Percentiles rank a stretch among this genome's conserved stretches.
Evolutionary conservation across 1,140 invertebrate species (phyloP).

Genomic region (Pomacea maculata): DNA sequence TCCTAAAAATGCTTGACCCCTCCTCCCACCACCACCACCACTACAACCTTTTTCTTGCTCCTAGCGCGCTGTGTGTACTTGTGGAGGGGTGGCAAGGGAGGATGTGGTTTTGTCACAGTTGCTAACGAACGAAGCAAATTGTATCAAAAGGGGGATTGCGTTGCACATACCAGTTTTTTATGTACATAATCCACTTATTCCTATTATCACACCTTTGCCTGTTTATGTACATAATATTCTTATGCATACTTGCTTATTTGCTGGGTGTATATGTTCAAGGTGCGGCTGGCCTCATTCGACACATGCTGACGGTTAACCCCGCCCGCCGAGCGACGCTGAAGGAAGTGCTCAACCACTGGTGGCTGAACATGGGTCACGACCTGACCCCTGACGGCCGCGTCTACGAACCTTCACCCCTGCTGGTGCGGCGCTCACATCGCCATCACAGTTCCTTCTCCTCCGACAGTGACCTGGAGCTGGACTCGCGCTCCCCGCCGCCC

Average conservation of each 20-base stretch:
- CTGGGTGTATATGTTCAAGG: conserved; percentile 67
- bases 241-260: conserved; percentile 9
- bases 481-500: conserved; percentile 24
- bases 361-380: conserved; percentile 87
- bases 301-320: conserved; percentile 93
- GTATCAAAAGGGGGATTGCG: neutral
- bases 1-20: too few relatives aligned
- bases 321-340: conserved; percentile 88
- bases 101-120: too few relatives aligned
- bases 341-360: conserved; percentile 93
- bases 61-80: too few relatives aligned
- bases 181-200: neutral
- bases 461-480: conserved; percentile 44
- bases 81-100: too few relatives aligned
- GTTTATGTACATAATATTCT: neutral
- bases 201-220: neutral
- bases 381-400: conserved; percentile 79
- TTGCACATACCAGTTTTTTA: neutral
- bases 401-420: conserved; percentile 31
- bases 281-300: conserved; percentile 91
- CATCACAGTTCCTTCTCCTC: conserved; percentile 31
- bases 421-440: neutral
- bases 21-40: too few relatives aligned
- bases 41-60: too few relatives aligned
- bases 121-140: neutral